Base-by-base conservation (phyloP, 1,140 invertebrate genomes). In the Marisa cornuarietis region DNA sequence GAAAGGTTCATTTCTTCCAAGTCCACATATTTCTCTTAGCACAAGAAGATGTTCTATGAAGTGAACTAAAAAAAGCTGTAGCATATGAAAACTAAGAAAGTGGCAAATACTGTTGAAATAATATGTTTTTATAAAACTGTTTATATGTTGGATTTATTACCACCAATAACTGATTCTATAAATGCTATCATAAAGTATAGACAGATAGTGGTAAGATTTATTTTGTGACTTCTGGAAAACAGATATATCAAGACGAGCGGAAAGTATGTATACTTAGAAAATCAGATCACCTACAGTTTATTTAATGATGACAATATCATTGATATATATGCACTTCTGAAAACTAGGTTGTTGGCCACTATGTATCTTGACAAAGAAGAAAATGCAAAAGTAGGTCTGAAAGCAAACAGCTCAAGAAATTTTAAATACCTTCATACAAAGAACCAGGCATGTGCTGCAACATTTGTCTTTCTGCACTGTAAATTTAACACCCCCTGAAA, bases 351-450 rank as follows among this genome's bases (percentile, higher is more conserved):
- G 31, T 42, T 6, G 31, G 6, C 3, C 31, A 6, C 31, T 42
- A 61, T 76, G 24, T 72, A 31, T 4, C 42, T n/a, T 42, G 18
- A 72, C 54, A 76, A 13, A 54, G 5, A 65, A 22, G 71, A 54
- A 18, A 7, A 18, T 7, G 11, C 0, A 76, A 63, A n/a, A 31
- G 7, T 14, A 26, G 22, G 10, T 62, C 63, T 61, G 4, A 10
- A 24, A 10, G n/a, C 20, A 24, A 18, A 31, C 13, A 11, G 22
- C 20, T 54, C 6, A 76, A 42, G 51, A 16, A 51, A 16, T 18
- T 31, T 22, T 26, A 69, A 69, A 16, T 83, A 85, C 84, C 84
- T 85, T 78, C 83, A 85, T 83, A 49, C 31, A 79, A 18, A 85
- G 80, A 13, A 80, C 61, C 22, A 83, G 63, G n/a, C 65, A 80